Evolutionary conservation across 2,888 invertebrate genomes (phyloP).

Genomic region (Dryobotodes eremita): DNA sequence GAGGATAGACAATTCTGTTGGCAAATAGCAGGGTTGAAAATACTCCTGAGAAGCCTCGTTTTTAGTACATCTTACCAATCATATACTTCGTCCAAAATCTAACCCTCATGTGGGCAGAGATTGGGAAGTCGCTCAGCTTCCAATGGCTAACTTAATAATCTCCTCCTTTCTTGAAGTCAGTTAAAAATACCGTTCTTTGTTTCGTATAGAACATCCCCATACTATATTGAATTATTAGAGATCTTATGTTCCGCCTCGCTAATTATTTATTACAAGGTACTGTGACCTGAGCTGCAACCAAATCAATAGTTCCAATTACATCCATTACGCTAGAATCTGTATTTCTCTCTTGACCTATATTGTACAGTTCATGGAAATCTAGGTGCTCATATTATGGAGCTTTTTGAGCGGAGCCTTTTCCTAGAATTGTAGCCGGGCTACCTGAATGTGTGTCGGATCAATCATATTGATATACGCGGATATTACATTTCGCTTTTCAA

Average conservation of each 20-base stretch:
- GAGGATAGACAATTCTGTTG: no score
- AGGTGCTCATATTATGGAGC: background rate
- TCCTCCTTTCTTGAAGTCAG: no score
- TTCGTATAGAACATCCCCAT: background rate
- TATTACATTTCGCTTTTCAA: conserved; percentile 6
- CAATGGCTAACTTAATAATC: background rate
- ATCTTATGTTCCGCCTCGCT: background rate
- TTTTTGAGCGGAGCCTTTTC: conserved; percentile 29
- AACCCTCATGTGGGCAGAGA: background rate
- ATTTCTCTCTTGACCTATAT: conserved; percentile 35
- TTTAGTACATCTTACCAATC: background rate
- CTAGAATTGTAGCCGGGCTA: conserved; percentile 18
- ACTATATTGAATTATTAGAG: background rate
- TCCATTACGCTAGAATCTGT: conserved; percentile 16
- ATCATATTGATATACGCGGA: conserved; percentile 6
- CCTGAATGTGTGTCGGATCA: conserved; percentile 5
- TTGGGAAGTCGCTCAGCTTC: background rate
- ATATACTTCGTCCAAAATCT: background rate
- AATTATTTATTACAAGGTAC: conserved; percentile 8
- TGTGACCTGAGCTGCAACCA: conserved; percentile 4
- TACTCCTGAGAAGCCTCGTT: background rate
- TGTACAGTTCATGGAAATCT: conserved; percentile 11
- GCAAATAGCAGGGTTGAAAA: background rate
- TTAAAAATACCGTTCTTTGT: background rate
- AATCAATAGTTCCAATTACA: conserved; percentile 46